A percentile compares a stretch with the other conserved stretches of the same genome.
These are phyloP conservation scores for Drosophila sturtevanti DNA, from an alignment of 1,140 invertebrate species.

Conservation along the genomic window DNA sequence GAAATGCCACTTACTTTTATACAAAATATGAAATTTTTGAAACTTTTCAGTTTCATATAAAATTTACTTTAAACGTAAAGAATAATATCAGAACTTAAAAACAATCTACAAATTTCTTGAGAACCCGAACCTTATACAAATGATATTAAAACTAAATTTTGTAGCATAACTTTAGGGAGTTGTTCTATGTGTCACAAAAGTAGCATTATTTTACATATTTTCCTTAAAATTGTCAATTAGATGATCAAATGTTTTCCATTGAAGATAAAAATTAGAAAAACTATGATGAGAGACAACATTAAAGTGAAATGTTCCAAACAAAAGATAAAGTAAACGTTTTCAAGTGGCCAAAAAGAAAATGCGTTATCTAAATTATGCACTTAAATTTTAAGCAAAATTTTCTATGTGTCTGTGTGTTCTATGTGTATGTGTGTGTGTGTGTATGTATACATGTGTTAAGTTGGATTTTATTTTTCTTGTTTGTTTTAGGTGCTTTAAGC, in stretches of 20 bases:
- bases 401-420: background rate
- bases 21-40: too few species aligned
- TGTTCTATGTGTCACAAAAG: background rate
- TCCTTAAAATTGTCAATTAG: slow-evolving; percentile 4
- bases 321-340: background rate
- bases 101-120: too few species aligned
- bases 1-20: too few species aligned
- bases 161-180: background rate
- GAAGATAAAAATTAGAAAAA: background rate
- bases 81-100: too few species aligned
- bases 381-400: slow-evolving; percentile 31
- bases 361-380: slow-evolving; percentile 52
- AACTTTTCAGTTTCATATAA: background rate
- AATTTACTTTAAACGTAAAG: too few species aligned
- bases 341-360: background rate
- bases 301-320: slow-evolving; percentile 1
- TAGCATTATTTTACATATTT: too few species aligned
- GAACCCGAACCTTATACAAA: too few species aligned
- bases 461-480: too few species aligned
- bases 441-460: too few species aligned
- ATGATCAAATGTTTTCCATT: background rate
- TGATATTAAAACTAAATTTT: background rate
- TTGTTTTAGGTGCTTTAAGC: slow-evolving; percentile 40
- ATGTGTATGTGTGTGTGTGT: too few species aligned
- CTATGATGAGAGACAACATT: background rate